Conservation (phyloP, 2,113 vertebrate genomes). For the Blennius ocellaris region DNA sequence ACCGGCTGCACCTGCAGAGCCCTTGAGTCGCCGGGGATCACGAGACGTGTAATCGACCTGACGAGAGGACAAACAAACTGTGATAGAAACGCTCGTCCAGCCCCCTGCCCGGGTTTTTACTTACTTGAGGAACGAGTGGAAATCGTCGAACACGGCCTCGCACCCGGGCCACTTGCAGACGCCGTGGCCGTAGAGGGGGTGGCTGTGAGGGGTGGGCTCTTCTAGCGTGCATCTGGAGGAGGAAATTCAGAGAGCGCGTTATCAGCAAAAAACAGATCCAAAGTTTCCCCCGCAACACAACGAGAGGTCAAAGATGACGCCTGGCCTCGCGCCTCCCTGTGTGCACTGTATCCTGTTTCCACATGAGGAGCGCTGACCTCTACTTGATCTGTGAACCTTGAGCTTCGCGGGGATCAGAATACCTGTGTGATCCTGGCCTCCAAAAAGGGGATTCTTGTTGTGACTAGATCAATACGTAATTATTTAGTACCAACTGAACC, state of each 20-base stretch:
- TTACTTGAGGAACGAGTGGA: constrained; percentile 98
- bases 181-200: constrained; percentile 96
- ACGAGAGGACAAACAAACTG: constrained; percentile 47
- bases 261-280: constrained; percentile 10
- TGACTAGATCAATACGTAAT: constrained; percentile 87
- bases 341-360: constrained; percentile 24
- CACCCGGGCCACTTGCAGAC: constrained; percentile 99
- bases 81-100: constrained; percentile 9
- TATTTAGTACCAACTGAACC: constrained; percentile 86
- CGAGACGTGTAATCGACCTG: constrained; percentile 50
- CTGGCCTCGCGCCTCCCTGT: neutral
- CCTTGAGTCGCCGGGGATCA: constrained; percentile 44
- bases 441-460: constrained; percentile 41
- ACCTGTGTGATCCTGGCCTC: constrained; percentile 53
- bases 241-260: constrained; percentile 15
- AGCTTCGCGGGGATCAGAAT: constrained; percentile 24
- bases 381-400: constrained; percentile 42
- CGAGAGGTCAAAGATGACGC: neutral
- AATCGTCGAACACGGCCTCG: constrained; percentile 97
- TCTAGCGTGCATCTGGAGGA: constrained; percentile 88
- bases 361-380: constrained; percentile 16
- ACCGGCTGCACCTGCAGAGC: constrained; percentile 68
- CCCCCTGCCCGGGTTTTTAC: constrained; percentile 56
- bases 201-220: constrained; percentile 90
- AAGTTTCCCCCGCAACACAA: constrained; percentile 1